Conservation (phyloP, 1,140 invertebrate species). For the Helicoverpa zea region DNA sequence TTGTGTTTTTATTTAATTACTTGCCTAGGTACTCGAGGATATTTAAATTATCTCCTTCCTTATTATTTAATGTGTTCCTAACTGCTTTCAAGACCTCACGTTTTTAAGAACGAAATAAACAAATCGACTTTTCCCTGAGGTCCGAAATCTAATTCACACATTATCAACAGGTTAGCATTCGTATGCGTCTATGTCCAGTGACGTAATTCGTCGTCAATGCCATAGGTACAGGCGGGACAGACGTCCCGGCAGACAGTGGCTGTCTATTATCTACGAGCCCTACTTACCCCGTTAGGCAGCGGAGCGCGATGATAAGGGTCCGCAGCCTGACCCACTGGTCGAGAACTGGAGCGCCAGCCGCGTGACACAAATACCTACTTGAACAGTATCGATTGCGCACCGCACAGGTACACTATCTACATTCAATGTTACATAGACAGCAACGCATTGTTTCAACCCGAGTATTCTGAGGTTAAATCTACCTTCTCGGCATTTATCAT, state of each 20-base stretch:
- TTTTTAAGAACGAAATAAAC: no score
- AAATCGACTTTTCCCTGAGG: no score
- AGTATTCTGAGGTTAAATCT: no score
- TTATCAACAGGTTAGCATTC: no score
- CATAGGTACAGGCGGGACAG: neutral
- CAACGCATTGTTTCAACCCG: neutral
- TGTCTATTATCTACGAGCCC: constrained; percentile 19
- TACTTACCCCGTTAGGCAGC: constrained; percentile 14
- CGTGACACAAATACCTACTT: constrained; percentile 39
- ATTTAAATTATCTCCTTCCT: no score
- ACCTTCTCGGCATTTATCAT: no score
- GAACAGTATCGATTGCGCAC: constrained; percentile 27
- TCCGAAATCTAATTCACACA: no score
- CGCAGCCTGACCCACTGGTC: constrained; percentile 28
- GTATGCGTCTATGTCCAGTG: neutral
- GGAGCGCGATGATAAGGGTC: constrained; percentile 22
- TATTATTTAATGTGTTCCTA: no score
- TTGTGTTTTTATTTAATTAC: no score
- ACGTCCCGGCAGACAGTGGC: neutral
- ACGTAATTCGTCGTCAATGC: neutral
- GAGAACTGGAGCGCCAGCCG: constrained; percentile 23
- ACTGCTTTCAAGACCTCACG: no score
- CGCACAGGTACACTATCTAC: neutral
- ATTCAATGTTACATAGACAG: neutral
- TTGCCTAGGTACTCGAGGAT: no score